phyloP scores from a whole-genome alignment of 2,888 invertebrate genomes.

The Drosophila vallismaia region DNA sequence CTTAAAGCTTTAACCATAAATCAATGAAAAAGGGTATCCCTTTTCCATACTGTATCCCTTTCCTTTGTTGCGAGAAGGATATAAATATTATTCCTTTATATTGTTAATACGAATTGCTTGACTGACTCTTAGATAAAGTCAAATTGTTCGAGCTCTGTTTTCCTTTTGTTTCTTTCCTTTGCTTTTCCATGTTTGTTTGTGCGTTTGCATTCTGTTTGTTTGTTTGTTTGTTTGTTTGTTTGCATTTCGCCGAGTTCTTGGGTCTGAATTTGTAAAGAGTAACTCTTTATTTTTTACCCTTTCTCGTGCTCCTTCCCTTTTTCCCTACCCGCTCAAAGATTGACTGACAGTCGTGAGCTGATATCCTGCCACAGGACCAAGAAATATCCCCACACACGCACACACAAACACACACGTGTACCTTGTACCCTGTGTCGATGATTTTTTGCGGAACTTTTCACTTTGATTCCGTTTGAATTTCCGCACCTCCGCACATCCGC shows the following conservation, averaged over 20 bases:
- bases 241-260: conserved; percentile 11
- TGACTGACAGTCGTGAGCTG: conserved; percentile 56
- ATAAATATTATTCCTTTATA: conserved; percentile 2
- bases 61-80: background rate
- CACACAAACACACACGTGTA: background rate
- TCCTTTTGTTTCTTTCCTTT: background rate
- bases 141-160: conserved; percentile 54
- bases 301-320: background rate
- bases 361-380: conserved; percentile 24
- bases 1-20: conserved; percentile 4
- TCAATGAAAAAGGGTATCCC: conserved; percentile 5
- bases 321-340: conserved; percentile 25
- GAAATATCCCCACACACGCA: background rate
- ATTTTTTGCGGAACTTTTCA: conserved; percentile 59
- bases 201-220: conserved; percentile 9
- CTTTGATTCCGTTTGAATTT: conserved; percentile 70
- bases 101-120: conserved; percentile 61
- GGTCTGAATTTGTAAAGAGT: conserved; percentile 15
- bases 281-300: conserved; percentile 27
- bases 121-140: conserved; percentile 69
- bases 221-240: conserved; percentile 28
- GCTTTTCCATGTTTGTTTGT: conserved; percentile 4
- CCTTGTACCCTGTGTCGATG: conserved; percentile 15
- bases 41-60: background rate
- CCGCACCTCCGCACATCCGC: conserved; percentile 51